Conservation (phyloP, 2,888 invertebrate species). For the Hydraecia micacea region DNA sequence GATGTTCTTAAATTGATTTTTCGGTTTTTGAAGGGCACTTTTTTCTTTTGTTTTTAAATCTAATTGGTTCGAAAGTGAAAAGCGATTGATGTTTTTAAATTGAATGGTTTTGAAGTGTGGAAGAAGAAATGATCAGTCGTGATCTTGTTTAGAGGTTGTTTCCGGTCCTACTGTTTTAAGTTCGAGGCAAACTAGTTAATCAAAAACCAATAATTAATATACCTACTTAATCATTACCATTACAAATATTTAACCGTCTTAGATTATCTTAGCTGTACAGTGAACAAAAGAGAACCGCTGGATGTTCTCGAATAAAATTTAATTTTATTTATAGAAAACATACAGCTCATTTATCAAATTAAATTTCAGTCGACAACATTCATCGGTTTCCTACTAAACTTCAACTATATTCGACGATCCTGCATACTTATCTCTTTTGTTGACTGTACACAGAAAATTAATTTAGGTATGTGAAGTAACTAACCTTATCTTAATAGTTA, state of each 20-base stretch:
- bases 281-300: too few relatives aligned
- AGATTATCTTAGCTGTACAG: too few relatives aligned
- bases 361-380: too few relatives aligned
- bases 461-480: too few relatives aligned
- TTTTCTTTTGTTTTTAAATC: conserved; percentile 59
- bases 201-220: neutral
- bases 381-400: too few relatives aligned
- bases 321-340: too few relatives aligned
- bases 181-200: conserved; percentile 13
- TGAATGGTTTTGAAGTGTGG: conserved; percentile 35
- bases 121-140: conserved; percentile 22
- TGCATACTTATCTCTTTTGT: too few relatives aligned
- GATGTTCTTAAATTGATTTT: conserved; percentile 42
- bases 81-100: conserved; percentile 35
- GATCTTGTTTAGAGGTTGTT: conserved; percentile 23
- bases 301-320: too few relatives aligned
- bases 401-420: too few relatives aligned
- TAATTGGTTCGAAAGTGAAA: conserved; percentile 47
- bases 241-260: neutral
- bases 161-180: conserved; percentile 29
- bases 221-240: neutral
- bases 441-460: too few relatives aligned
- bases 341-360: too few relatives aligned
- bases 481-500: too few relatives aligned
- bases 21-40: conserved; percentile 37